Conservation (phyloP, 1,140 invertebrate species). For the Lucilia sericata region DNA sequence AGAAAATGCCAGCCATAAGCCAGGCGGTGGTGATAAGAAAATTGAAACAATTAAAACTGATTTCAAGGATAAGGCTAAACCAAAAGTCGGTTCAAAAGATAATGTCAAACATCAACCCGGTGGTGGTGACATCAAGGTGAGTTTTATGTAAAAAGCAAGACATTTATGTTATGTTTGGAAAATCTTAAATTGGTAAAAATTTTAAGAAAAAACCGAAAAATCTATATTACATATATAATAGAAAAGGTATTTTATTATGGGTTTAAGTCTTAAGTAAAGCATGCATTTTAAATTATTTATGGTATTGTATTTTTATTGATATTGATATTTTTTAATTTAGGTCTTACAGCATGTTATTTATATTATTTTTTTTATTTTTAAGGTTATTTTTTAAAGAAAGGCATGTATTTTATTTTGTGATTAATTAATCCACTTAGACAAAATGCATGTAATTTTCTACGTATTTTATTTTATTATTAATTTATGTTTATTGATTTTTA, state of each 20-base stretch:
- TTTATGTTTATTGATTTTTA: not conserved
- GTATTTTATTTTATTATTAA: conserved; percentile 8
- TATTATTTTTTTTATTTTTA: not conserved
- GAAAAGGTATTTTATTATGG: conserved; percentile 10
- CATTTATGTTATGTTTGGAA: not conserved
- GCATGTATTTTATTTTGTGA: conserved; percentile 19
- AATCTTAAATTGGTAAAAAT: not conserved
- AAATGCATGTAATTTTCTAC: conserved; percentile 6
- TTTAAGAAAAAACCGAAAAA: not conserved
- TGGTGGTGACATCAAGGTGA: conserved; percentile 91
- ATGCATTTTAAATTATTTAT: conserved; percentile 4
- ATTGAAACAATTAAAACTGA: conserved; percentile 90
- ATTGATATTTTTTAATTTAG: not conserved
- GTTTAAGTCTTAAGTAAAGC: not conserved
- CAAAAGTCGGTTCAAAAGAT: conserved; percentile 93
- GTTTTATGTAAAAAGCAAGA: conserved; percentile 11
- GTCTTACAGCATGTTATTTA: not conserved
- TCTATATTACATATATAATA: not conserved
- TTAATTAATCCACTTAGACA: not conserved
- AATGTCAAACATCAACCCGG: conserved; percentile 79
- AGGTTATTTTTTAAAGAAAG: not conserved
- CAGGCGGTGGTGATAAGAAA: conserved; percentile 93
- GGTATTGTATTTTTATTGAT: not conserved
- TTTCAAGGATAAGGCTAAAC: conserved; percentile 91
- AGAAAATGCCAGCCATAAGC: conserved; percentile 92